Percentiles rank a stretch among this genome's conserved stretches.
Evolutionary conservation across 1,140 invertebrate species (phyloP).

Genomic region (Formica exsecta): DNA sequence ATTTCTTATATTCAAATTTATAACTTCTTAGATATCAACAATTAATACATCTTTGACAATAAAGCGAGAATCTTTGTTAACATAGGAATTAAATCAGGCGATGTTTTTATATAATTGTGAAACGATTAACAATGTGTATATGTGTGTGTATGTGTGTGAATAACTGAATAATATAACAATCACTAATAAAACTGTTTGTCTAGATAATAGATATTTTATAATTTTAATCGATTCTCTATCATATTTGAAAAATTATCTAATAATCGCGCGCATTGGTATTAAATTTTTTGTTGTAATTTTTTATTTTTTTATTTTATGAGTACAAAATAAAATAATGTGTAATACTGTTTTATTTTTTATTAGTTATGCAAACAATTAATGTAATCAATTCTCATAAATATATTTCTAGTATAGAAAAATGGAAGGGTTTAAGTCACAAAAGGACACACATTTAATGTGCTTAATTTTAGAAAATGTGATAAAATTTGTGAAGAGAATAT

Average conservation of each 20-base stretch:
- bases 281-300: conserved; percentile 16
- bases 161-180: conserved; percentile 16
- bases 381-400: conserved; percentile 20
- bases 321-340: conserved; percentile 42
- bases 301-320: conserved; percentile 9
- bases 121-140: conserved; percentile 23
- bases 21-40: conserved; percentile 57
- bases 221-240: conserved; percentile 11
- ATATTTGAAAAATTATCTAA: conserved; percentile 21
- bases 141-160: not conserved
- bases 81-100: conserved; percentile 8
- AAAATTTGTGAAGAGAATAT: conserved; percentile 5
- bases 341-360: conserved; percentile 38
- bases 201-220: conserved; percentile 19
- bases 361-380: conserved; percentile 36
- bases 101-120: not conserved
- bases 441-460: conserved; percentile 57
- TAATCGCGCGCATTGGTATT: conserved; percentile 5
- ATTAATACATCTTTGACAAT: conserved; percentile 46
- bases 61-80: conserved; percentile 47
- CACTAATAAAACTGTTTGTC: not conserved
- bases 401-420: conserved; percentile 47
- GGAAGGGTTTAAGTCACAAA: conserved; percentile 10
- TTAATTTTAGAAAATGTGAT: conserved; percentile 21
- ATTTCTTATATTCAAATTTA: conserved; percentile 64